Percentiles rank a stretch among this genome's conserved stretches.
Conservation (phyloP, 2,797 vertebrate species). For the Mus spretus region DNA sequence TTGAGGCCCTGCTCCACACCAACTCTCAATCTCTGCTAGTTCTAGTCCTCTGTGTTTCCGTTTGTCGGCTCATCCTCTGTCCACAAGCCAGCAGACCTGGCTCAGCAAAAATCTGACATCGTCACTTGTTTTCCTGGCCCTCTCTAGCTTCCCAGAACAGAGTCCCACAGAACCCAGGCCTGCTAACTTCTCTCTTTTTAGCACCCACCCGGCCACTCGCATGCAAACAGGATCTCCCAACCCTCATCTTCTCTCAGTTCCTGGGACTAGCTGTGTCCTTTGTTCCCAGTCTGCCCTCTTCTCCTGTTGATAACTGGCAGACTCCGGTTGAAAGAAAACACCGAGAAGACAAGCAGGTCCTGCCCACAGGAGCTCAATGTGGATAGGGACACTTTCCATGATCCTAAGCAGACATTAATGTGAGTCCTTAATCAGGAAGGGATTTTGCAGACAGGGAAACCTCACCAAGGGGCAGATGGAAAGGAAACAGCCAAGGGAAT, state of each 20-base stretch:
- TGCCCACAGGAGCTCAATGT: neutral
- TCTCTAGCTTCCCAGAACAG: neutral
- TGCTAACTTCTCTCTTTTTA: conserved; percentile 24
- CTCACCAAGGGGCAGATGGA: neutral
- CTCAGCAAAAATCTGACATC: conserved; percentile 52
- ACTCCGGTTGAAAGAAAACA: neutral
- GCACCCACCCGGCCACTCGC: neutral
- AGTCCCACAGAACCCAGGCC: neutral
- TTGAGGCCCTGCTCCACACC: neutral
- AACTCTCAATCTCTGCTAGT: neutral
- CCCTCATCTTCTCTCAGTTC: neutral
- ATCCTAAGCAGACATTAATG: neutral
- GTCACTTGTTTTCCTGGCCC: neutral
- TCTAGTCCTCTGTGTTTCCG: neutral
- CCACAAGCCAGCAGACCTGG: neutral
- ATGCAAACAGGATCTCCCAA: neutral
- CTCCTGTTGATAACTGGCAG: neutral
- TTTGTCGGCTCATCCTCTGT: neutral
- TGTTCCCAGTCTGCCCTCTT: neutral
- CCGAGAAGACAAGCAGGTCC: neutral
- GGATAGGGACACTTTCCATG: neutral
- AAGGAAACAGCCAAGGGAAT: neutral
- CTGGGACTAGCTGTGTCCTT: neutral
- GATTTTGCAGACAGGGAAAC: neutral
- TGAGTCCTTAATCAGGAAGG: neutral